A percentile compares a stretch with the other conserved stretches of the same genome.
phyloP scores from a whole-genome alignment of 2,888 invertebrate genomes.

The Argynnis bischoffii region DNA sequence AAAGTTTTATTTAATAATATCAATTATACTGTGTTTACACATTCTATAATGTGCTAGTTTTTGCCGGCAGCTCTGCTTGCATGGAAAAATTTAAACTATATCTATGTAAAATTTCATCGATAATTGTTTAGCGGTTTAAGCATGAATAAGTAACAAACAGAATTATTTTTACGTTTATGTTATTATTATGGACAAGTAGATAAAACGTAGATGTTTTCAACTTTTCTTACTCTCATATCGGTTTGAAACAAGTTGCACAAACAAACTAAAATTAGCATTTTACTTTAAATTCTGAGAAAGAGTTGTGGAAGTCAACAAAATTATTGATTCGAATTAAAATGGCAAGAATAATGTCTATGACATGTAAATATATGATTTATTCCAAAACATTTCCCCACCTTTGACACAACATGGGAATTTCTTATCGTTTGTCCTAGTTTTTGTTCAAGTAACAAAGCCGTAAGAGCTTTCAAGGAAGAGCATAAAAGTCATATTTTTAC shows the following conservation, averaged over 20 bases:
- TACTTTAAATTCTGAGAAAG: slow-evolving; percentile 16
- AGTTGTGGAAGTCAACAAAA: slow-evolving; percentile 29
- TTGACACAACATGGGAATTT: slow-evolving; percentile 21
- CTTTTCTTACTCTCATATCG: background rate
- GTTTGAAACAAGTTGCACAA: slow-evolving; percentile 18
- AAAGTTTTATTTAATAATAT: no score
- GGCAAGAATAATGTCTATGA: slow-evolving; percentile 24
- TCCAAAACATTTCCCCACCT: slow-evolving; percentile 19
- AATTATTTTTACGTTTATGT: no score
- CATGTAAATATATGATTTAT: slow-evolving; percentile 34
- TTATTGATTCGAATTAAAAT: slow-evolving; percentile 31
- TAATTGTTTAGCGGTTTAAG: no score
- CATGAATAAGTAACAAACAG: no score
- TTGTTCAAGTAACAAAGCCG: slow-evolving; percentile 20
- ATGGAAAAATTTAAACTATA: no score
- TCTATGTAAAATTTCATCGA: no score
- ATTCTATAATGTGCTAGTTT: no score
- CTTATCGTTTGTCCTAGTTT: slow-evolving; percentile 20
- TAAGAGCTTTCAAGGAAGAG: slow-evolving; percentile 22
- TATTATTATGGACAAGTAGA: background rate
- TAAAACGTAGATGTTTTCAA: background rate
- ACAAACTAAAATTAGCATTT: slow-evolving; percentile 23
- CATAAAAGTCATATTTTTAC: slow-evolving; percentile 20
- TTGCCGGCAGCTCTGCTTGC: no score
- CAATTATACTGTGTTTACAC: no score